Conservation (phyloP, 1,140 invertebrate genomes). For the Drosophila pseudoananassae region DNA sequence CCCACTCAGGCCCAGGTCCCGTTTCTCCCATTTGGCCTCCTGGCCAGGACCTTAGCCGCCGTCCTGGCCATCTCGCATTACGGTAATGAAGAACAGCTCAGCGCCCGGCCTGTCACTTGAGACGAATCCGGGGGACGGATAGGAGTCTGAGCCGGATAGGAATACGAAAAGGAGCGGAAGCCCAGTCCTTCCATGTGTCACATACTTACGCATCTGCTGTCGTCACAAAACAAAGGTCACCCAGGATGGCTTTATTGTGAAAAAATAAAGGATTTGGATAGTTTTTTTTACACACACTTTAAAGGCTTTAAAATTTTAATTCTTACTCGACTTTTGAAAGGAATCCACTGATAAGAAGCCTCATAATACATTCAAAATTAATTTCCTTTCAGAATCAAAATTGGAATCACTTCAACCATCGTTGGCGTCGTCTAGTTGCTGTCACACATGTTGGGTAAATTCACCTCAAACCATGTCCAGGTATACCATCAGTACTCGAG, state of each 20-base stretch:
- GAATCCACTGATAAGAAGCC: too few relatives aligned
- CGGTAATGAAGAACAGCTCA: conserved; percentile 51
- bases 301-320: neutral
- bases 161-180: conserved; percentile 2
- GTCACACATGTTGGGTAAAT: conserved; percentile 81
- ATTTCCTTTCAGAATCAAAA: conserved; percentile 26
- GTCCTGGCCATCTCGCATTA: conserved; percentile 37
- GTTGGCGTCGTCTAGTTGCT: neutral
- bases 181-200: conserved; percentile 25
- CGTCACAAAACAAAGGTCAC: conserved; percentile 25
- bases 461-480: conserved; percentile 83
- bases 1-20: conserved; percentile 6
- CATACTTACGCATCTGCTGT: conserved; percentile 18
- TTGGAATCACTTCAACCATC: neutral
- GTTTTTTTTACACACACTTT: too few relatives aligned
- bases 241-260: neutral
- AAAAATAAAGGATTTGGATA: neutral
- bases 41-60: conserved; percentile 29
- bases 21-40: conserved; percentile 6
- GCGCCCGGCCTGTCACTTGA: conserved; percentile 42
- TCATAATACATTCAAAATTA: conserved; percentile 18
- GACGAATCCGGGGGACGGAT: conserved; percentile 24
- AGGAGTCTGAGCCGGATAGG: neutral
- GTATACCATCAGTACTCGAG: conserved; percentile 82
- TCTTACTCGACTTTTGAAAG: too few relatives aligned